phyloP scores from a whole-genome alignment of 2,888 invertebrate genomes.

The Drosophila leonis region DNA sequence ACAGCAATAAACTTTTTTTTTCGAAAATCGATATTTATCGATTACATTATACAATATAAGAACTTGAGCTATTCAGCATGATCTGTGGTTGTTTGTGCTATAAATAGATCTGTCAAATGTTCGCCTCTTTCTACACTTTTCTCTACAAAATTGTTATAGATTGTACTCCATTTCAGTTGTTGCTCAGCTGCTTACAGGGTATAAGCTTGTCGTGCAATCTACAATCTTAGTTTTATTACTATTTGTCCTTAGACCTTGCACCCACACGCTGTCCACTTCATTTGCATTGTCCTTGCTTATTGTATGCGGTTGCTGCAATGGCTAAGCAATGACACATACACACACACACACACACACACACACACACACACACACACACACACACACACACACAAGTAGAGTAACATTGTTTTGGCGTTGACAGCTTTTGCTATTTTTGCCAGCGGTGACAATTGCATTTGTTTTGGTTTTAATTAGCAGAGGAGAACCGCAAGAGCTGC shows the following conservation, averaged over 20 bases:
- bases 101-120: too few relatives aligned
- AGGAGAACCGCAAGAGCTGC: slow-evolving; percentile 49
- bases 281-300: slow-evolving; percentile 76
- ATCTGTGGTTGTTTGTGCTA: too few relatives aligned
- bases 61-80: too few relatives aligned
- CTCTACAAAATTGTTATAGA: too few relatives aligned
- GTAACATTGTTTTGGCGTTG: slow-evolving; percentile 28
- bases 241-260: slow-evolving; percentile 15
- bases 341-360: not conserved
- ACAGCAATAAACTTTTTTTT: too few relatives aligned
- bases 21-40: too few relatives aligned
- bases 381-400: not conserved
- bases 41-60: too few relatives aligned
- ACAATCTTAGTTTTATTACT: not conserved
- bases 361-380: not conserved
- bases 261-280: slow-evolving; percentile 51
- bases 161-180: too few relatives aligned
- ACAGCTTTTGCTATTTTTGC: slow-evolving; percentile 48
- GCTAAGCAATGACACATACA: slow-evolving; percentile 56
- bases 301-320: slow-evolving; percentile 70
- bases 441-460: slow-evolving; percentile 71
- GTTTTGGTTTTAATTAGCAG: slow-evolving; percentile 75
- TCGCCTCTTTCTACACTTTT: too few relatives aligned
- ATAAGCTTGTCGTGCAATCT: not conserved
- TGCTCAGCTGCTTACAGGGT: not conserved